These are phyloP conservation scores for Drosophila eohydei DNA, from an alignment of 2,888 invertebrate species.

Conservation along the genomic window DNA sequence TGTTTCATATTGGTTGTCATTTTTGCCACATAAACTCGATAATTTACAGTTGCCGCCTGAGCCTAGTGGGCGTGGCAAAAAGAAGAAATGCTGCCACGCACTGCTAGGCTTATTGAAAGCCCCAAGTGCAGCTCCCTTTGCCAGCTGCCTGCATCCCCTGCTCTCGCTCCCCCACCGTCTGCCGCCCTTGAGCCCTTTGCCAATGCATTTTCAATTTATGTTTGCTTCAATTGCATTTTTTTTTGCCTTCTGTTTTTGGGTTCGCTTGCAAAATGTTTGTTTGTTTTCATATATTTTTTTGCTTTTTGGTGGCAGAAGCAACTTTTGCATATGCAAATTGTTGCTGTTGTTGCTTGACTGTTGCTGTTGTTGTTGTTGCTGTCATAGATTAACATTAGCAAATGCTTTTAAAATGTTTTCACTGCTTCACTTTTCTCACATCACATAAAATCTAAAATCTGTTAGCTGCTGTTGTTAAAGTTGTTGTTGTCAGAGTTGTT, in stretches of 20 bases:
- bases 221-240: slow-evolving; percentile 1
- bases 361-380: slow-evolving; percentile 5
- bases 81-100: slow-evolving; percentile 11
- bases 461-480: slow-evolving; percentile 22
- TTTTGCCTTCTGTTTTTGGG: neutral
- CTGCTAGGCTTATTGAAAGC: slow-evolving; percentile 2
- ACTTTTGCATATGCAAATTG: slow-evolving; percentile 37
- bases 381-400: slow-evolving; percentile 53
- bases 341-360: neutral
- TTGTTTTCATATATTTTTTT: slow-evolving; percentile 12
- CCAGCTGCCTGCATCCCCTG: neutral
- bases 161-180: neutral
- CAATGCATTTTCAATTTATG: slow-evolving; percentile 45
- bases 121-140: neutral
- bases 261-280: slow-evolving; percentile 14
- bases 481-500: slow-evolving; percentile 28
- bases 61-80: slow-evolving; percentile 19
- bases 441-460: slow-evolving; percentile 51
- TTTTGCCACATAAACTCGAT: slow-evolving; percentile 68
- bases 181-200: slow-evolving; percentile 1
- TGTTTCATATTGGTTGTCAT: slow-evolving; percentile 48
- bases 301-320: neutral
- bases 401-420: slow-evolving; percentile 58
- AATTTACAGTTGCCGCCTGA: slow-evolving; percentile 53
- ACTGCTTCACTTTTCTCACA: slow-evolving; percentile 50